A percentile compares a stretch with the other conserved stretches of the same genome.
Evolutionary conservation across 2,888 invertebrate genomes (phyloP).

Genomic region (Iselma pallidipennis): DNA sequence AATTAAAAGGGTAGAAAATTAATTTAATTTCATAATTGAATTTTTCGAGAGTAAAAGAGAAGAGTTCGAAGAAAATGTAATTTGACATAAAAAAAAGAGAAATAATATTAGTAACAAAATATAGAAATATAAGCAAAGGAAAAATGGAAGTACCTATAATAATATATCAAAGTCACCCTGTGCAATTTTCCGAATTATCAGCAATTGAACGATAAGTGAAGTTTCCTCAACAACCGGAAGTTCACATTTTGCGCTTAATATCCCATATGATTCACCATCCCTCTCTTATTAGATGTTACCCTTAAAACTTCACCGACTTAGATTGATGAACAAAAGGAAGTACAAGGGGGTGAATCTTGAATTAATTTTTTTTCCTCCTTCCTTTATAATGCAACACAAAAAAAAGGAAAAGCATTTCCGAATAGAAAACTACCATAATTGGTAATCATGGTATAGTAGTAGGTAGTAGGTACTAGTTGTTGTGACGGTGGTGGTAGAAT

Average conservation of each 20-base stretch:
- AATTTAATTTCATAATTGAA: conserved; percentile 57
- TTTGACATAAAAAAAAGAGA: neutral
- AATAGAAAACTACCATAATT: too few species aligned
- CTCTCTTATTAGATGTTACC: neutral
- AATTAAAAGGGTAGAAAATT: conserved; percentile 56
- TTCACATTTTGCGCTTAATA: neutral
- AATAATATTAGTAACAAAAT: too few species aligned
- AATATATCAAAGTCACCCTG: too few species aligned
- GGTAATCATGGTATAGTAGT: neutral
- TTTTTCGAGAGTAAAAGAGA: conserved; percentile 43
- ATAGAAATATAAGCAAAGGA: too few species aligned
- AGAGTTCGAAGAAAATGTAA: neutral
- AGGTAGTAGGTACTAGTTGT: neutral
- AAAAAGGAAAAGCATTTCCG: neutral
- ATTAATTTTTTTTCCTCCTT: neutral
- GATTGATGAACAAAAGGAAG: neutral
- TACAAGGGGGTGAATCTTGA: neutral
- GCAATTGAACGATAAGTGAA: neutral
- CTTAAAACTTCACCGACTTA: neutral
- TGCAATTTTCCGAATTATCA: too few species aligned
- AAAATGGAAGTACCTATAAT: too few species aligned
- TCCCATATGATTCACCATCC: neutral
- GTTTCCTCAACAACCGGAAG: neutral
- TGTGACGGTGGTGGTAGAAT: neutral
- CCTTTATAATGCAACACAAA: neutral